Evolutionary conservation across 2,888 invertebrate species (phyloP).

Genomic region (Nymphalis urticae): DNA sequence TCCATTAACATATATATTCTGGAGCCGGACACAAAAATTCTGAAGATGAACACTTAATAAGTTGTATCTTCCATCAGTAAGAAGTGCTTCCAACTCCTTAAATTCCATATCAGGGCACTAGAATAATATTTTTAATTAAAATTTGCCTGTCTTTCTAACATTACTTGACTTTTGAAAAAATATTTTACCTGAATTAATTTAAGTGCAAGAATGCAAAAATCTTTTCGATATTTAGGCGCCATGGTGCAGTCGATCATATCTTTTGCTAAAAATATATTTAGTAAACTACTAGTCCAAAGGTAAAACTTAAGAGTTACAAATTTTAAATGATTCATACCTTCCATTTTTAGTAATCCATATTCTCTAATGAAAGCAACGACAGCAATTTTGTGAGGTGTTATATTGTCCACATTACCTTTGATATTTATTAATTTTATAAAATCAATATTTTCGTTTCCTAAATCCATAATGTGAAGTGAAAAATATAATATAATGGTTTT

Average conservation of each 20-base stretch:
- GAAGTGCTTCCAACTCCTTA: constrained; percentile 83
- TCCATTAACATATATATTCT: constrained; percentile 82
- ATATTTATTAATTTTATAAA: constrained; percentile 65
- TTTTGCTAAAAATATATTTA: constrained; percentile 66
- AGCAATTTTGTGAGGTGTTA: constrained; percentile 91
- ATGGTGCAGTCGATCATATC: constrained; percentile 74
- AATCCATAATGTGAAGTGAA: constrained; percentile 55
- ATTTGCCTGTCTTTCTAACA: constrained; percentile 13
- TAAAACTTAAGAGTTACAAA: constrained; percentile 15
- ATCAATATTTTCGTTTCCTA: constrained; percentile 62
- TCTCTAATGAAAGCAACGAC: constrained; percentile 88
- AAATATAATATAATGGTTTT: background rate
- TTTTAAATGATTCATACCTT: constrained; percentile 52
- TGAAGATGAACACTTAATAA: constrained; percentile 81
- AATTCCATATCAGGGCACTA: constrained; percentile 90
- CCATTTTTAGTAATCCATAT: constrained; percentile 84
- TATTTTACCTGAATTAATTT: constrained; percentile 87
- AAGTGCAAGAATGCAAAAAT: constrained; percentile 90
- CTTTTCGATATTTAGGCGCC: constrained; percentile 84
- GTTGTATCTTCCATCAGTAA: constrained; percentile 84
- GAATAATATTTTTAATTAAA: constrained; percentile 41
- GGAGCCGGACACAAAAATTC: constrained; percentile 82
- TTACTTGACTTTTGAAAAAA: constrained; percentile 10
- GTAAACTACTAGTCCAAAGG: background rate
- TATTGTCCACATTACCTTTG: constrained; percentile 80